A percentile compares a stretch with the other conserved stretches of the same genome.
Evolutionary conservation across 2,113 vertebrate genomes (phyloP).

Genomic region (Fregata magnificens): DNA sequence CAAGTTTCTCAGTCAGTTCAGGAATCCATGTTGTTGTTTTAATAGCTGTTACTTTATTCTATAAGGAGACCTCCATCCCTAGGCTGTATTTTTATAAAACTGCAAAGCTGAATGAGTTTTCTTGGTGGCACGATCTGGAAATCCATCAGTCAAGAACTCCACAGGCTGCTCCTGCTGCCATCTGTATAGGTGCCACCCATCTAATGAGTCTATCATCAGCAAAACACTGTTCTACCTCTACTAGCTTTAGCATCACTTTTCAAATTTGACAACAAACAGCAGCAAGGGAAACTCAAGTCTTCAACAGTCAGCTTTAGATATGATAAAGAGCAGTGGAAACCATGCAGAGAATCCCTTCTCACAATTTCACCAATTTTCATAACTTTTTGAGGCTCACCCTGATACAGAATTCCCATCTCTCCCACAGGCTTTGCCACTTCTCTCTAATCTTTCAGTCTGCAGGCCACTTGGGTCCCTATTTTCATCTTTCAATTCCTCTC

Average conservation of each 20-base stretch:
- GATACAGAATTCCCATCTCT: neutral
- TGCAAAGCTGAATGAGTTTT: neutral
- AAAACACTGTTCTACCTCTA: neutral
- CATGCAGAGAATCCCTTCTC: neutral
- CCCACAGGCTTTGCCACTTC: neutral
- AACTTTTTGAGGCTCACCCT: neutral
- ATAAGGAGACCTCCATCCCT: neutral
- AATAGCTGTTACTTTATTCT: neutral
- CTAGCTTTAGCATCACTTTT: neutral
- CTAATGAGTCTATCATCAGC: neutral
- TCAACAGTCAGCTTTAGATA: neutral
- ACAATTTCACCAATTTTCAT: neutral
- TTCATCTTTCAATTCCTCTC: slow-evolving; percentile 24
- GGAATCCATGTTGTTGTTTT: neutral
- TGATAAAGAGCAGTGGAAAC: neutral
- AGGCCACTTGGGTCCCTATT: neutral
- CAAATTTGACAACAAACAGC: neutral
- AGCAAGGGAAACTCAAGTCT: neutral
- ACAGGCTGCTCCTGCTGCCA: neutral
- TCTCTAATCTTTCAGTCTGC: neutral
- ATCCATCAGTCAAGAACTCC: neutral
- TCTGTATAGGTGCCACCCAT: neutral
- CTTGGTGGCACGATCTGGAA: neutral
- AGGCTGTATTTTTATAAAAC: neutral
- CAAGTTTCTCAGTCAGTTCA: neutral